These are phyloP conservation scores for Heliothis virescens DNA, from an alignment of 1,140 invertebrate species.

Conservation along the genomic window DNA sequence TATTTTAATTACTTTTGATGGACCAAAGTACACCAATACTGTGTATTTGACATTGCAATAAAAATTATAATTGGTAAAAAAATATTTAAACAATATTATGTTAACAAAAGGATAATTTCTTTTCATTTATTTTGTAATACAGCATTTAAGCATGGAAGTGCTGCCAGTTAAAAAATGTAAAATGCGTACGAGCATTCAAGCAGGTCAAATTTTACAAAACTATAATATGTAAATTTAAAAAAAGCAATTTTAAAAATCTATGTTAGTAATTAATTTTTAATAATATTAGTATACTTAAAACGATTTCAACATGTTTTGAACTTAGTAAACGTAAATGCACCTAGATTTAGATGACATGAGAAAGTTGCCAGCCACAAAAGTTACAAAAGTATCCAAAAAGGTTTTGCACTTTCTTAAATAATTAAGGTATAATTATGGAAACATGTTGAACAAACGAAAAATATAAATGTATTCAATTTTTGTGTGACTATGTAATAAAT, in stretches of 20 bases:
- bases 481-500: conserved; percentile 66
- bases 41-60: conserved; percentile 16
- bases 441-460: conserved; percentile 60
- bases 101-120: conserved; percentile 21
- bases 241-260: conserved; percentile 36
- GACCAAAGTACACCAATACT: conserved; percentile 23
- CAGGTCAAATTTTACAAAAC: conserved; percentile 12
- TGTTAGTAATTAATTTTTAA: conserved; percentile 49
- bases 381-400: conserved; percentile 42
- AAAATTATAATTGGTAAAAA: conserved; percentile 21
- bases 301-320: conserved; percentile 67
- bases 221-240: conserved; percentile 36
- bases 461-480: conserved; percentile 58
- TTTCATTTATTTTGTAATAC: conserved; percentile 33
- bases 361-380: conserved; percentile 32
- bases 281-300: conserved; percentile 48
- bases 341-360: conserved; percentile 27
- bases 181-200: conserved; percentile 27
- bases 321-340: conserved; percentile 46
- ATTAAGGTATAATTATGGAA: conserved; percentile 48
- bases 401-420: conserved; percentile 42
- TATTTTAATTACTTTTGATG: conserved; percentile 38
- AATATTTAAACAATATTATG: conserved; percentile 17
- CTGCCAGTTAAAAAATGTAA: conserved; percentile 40
- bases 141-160: conserved; percentile 15